Conservation (phyloP, 2,888 invertebrate species). For the Endomychus coccineus region DNA sequence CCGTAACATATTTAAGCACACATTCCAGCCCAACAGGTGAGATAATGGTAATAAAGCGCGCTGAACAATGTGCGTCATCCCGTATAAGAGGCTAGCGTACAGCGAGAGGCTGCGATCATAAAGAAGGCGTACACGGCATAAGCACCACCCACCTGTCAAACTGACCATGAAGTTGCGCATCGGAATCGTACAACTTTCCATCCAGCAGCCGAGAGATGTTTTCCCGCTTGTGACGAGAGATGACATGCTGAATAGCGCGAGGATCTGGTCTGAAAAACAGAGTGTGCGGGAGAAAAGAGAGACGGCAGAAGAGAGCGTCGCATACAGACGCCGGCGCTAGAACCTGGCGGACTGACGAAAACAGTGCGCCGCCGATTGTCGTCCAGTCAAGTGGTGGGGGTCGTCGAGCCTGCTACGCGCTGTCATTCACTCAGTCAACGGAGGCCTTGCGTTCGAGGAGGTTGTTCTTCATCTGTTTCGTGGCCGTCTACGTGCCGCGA, state of each 20-base stretch:
- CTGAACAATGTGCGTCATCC: too few relatives aligned
- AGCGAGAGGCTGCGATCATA: constrained; percentile 35
- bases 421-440: constrained; percentile 47
- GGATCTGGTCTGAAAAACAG: constrained; percentile 9
- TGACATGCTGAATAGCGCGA: constrained; percentile 35
- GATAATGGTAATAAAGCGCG: too few relatives aligned
- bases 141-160: constrained; percentile 43
- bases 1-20: too few relatives aligned
- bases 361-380: constrained; percentile 36
- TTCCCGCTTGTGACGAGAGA: constrained; percentile 42
- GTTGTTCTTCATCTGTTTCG: constrained; percentile 32
- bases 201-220: too few relatives aligned
- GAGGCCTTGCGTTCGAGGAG: constrained; percentile 38
- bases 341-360: constrained; percentile 37
- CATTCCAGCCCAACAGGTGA: too few relatives aligned
- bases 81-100: constrained; percentile 13
- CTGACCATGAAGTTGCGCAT: constrained; percentile 42
- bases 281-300: constrained; percentile 13
- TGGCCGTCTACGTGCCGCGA: not conserved
- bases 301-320: too few relatives aligned
- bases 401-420: constrained; percentile 38
- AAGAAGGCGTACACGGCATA: constrained; percentile 32
- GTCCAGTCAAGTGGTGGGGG: constrained; percentile 36
- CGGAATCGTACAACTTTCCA: constrained; percentile 21
- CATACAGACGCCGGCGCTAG: constrained; percentile 40